These are phyloP conservation scores for Stomatorhinus walkeri DNA, from an alignment of 2,797 vertebrate genomes.

Conservation along the genomic window DNA sequence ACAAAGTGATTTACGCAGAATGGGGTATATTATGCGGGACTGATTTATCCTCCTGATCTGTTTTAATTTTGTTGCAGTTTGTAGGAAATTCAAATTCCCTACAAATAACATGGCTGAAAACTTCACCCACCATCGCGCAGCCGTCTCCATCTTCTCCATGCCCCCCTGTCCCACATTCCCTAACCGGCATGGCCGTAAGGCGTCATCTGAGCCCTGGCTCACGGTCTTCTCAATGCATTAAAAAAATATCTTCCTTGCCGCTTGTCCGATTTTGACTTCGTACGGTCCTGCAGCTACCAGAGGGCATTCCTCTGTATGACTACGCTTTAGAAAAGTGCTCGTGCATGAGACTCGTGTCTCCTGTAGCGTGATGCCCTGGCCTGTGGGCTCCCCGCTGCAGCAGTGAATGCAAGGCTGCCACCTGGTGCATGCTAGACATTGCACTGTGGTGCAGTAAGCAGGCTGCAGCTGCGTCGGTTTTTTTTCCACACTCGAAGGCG, in stretches of 20 bases:
- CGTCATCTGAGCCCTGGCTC: neutral
- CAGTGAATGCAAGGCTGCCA: neutral
- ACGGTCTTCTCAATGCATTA: neutral
- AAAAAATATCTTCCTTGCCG: neutral
- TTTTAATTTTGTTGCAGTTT: neutral
- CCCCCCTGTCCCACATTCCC: neutral
- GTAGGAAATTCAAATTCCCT: neutral
- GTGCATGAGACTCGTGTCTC: neutral
- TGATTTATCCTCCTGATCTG: neutral
- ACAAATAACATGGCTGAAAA: neutral
- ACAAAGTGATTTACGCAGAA: neutral
- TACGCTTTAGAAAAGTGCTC: neutral
- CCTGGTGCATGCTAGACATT: neutral
- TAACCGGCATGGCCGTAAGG: neutral
- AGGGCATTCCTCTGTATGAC: neutral
- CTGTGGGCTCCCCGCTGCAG: neutral
- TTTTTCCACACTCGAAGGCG: neutral
- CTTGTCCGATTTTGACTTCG: neutral
- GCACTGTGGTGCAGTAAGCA: neutral
- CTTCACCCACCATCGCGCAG: neutral
- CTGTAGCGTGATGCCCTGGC: neutral
- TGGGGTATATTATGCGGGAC: neutral
- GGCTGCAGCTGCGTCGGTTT: neutral
- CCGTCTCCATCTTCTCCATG: neutral
- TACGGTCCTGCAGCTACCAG: neutral